A percentile compares a stretch with the other conserved stretches of the same genome.
phyloP scores from a whole-genome alignment of 2,888 invertebrate genomes.

The Strigamia transsilvanica region DNA sequence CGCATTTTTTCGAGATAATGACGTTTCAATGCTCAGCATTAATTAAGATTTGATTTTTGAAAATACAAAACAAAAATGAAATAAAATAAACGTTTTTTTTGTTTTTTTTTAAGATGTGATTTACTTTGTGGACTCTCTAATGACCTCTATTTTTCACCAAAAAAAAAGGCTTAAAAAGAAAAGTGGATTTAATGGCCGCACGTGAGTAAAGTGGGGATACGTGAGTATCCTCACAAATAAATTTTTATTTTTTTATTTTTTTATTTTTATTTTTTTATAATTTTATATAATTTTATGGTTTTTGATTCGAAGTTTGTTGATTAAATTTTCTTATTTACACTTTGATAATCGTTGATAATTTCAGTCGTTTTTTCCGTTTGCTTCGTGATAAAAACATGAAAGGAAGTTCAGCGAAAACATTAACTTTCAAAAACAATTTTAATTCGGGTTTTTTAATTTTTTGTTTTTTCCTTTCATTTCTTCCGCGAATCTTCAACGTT shows the following conservation, averaged over 20 bases:
- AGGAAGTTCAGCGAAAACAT: conserved; percentile 37
- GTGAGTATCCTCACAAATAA: not conserved
- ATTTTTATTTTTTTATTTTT: not conserved
- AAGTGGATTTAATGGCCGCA: conserved; percentile 29
- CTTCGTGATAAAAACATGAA: conserved; percentile 24
- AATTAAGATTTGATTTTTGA: conserved; percentile 18
- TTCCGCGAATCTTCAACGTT: conserved; percentile 42
- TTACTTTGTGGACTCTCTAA: conserved; percentile 22
- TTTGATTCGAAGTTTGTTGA: not conserved
- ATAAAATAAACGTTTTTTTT: not conserved
- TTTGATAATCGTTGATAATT: conserved; percentile 28
- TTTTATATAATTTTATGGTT: conserved; percentile 18
- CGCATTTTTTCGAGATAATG: not conserved
- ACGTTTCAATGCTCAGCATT: not conserved
- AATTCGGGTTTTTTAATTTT: conserved; percentile 10
- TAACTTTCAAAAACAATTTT: conserved; percentile 10
- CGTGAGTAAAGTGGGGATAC: conserved; percentile 25
- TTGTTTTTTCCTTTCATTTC: conserved; percentile 41
- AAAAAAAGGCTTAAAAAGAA: conserved; percentile 25
- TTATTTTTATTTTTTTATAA: not conserved
- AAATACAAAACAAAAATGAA: too few relatives aligned
- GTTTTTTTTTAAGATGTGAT: not conserved
- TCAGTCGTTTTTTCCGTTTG: conserved; percentile 20
- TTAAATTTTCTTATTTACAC: conserved; percentile 36
- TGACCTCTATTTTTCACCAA: conserved; percentile 10